phyloP scores from a whole-genome alignment of 2,113 vertebrate genomes.

The Marmota monax region DNA sequence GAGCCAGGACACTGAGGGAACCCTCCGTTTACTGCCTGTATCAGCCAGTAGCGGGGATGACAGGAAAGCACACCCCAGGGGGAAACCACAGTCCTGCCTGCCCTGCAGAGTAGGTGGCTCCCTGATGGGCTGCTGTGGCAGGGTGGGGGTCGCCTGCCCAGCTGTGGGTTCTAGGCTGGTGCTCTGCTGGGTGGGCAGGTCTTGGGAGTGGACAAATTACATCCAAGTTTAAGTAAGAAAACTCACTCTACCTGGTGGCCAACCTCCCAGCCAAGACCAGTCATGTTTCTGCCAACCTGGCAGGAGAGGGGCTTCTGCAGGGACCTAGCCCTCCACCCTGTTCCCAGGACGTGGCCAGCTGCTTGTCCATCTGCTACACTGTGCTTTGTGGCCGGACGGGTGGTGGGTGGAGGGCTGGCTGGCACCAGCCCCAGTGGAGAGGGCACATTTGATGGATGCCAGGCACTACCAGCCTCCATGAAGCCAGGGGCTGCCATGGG shows the following conservation, averaged over 20 bases:
- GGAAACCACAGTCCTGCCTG: background rate
- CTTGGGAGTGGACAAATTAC: accelerated
- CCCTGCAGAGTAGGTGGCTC: too few species aligned
- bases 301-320: background rate
- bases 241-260: background rate
- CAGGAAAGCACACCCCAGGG: accelerated
- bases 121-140: background rate
- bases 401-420: background rate
- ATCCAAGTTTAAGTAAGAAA: background rate
- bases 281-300: background rate
- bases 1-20: background rate
- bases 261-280: background rate
- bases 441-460: background rate
- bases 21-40: background rate
- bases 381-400: background rate
- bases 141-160: background rate
- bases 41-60: too few species aligned
- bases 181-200: background rate
- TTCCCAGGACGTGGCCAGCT: background rate
- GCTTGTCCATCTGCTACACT: conserved; percentile 55
- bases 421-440: background rate
- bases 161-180: background rate
- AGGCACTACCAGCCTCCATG: background rate
- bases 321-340: background rate
- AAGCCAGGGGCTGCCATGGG: too few species aligned